These are phyloP conservation scores for Pangasius larnaudii DNA, from an alignment of 2,797 vertebrate genomes.

Conservation along the genomic window DNA sequence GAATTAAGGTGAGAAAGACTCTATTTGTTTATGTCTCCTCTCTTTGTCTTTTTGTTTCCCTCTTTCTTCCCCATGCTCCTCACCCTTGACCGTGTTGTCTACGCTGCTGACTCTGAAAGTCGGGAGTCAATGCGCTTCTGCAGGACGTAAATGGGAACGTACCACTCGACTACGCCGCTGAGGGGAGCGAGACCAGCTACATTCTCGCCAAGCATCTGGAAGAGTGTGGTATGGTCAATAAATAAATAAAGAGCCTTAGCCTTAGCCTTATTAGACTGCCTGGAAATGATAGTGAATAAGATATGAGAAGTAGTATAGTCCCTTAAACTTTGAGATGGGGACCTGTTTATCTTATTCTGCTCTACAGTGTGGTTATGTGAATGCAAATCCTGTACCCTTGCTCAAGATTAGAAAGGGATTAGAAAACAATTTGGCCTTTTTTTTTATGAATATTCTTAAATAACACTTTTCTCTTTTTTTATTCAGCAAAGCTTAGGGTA, in stretches of 20 bases:
- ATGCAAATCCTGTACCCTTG: background rate
- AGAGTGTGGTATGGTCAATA: slow-evolving; percentile 83
- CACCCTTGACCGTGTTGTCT: slow-evolving; percentile 19
- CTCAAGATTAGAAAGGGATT: background rate
- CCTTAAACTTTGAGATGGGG: background rate
- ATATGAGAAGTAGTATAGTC: background rate
- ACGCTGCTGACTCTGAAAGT: slow-evolving; percentile 66
- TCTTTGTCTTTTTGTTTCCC: slow-evolving; percentile 9
- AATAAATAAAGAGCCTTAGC: slow-evolving; percentile 4
- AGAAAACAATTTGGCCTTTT: background rate
- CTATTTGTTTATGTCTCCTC: slow-evolving; percentile 54
- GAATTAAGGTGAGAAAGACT: slow-evolving; percentile 56
- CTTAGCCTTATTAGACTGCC: background rate
- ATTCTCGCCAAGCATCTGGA: slow-evolving; percentile 89
- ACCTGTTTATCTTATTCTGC: background rate
- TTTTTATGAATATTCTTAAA: background rate
- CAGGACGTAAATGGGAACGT: slow-evolving; percentile 91
- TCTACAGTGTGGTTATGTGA: background rate
- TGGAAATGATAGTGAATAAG: background rate
- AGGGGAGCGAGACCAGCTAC: slow-evolving; percentile 87
- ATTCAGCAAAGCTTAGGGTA: background rate
- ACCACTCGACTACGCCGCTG: slow-evolving; percentile 87
- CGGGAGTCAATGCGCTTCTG: slow-evolving; percentile 88
- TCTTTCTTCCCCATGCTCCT: background rate
- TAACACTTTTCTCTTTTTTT: background rate